Conservation (phyloP, 2,797 vertebrate species). For the Cuniculus paca region DNA sequence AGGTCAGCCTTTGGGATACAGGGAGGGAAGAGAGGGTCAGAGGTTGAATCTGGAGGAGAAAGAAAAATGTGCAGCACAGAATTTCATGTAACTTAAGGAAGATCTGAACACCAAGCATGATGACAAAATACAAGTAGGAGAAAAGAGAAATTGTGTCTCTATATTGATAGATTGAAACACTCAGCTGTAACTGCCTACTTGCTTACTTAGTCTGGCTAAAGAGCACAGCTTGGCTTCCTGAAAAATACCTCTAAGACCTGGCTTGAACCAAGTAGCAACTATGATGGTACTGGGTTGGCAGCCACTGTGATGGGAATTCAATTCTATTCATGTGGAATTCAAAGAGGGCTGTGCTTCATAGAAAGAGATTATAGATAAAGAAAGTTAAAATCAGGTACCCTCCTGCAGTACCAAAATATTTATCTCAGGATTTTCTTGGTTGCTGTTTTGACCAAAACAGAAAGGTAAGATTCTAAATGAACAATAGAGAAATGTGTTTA, state of each 20-base stretch:
- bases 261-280: neutral
- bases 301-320: neutral
- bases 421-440: neutral
- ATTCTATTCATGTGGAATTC: neutral
- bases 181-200: neutral
- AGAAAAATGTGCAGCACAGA: neutral
- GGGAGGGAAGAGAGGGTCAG: neutral
- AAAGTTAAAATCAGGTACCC: neutral
- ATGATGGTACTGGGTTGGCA: neutral
- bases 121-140: neutral
- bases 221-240: neutral
- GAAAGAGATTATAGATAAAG: neutral
- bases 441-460: neutral
- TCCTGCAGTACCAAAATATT: constrained; percentile 27
- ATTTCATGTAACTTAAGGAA: neutral
- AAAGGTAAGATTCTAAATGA: neutral
- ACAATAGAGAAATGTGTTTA: neutral
- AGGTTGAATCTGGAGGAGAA: neutral
- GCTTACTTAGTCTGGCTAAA: neutral
- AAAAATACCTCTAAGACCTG: neutral
- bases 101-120: neutral
- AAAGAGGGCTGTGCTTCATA: neutral
- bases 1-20: neutral
- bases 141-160: neutral
- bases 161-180: neutral